These are phyloP conservation scores for Cremastobaeus sp. DNA, from an alignment of 2,888 invertebrate genomes.

Conservation along the genomic window DNA sequence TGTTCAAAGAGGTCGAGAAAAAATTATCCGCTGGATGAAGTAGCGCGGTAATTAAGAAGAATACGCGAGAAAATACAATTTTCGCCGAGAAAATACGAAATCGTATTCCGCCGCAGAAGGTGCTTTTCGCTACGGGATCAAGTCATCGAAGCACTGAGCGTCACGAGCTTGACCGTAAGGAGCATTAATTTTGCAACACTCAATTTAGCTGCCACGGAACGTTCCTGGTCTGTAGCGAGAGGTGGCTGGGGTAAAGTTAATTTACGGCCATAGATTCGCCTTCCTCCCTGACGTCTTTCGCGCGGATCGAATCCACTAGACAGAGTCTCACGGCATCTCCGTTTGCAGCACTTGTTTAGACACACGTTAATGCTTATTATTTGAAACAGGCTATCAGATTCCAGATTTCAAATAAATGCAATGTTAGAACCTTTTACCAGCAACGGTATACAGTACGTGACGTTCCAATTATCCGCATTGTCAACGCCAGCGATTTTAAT, in stretches of 20 bases:
- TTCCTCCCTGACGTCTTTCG: constrained; percentile 30
- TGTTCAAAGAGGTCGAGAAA: neutral
- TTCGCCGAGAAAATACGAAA: constrained; percentile 28
- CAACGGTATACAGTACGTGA: neutral
- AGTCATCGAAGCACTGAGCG: constrained; percentile 42
- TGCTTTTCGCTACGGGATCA: constrained; percentile 33
- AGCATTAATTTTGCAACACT: constrained; percentile 74
- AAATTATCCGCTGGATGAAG: constrained; percentile 11
- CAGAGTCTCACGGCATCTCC: neutral
- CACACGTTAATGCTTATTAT: constrained; percentile 20
- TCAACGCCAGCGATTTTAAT: constrained; percentile 18
- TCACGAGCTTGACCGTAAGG: constrained; percentile 61
- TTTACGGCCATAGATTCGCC: constrained; percentile 35
- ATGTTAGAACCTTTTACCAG: neutral
- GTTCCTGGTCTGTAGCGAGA: constrained; percentile 52
- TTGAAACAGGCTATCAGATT: constrained; percentile 16
- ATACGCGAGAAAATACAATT: constrained; percentile 42
- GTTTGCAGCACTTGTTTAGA: constrained; percentile 3
- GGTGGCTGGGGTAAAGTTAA: constrained; percentile 47
- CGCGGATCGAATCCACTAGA: constrained; percentile 20
- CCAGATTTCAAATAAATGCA: constrained; percentile 9
- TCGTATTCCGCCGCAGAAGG: constrained; percentile 9
- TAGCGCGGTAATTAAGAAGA: constrained; percentile 38
- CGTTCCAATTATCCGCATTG: constrained; percentile 18
- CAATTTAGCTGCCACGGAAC: constrained; percentile 68